Conservation (phyloP, 2,888 invertebrate species). For the Protophormia terraenovae region DNA sequence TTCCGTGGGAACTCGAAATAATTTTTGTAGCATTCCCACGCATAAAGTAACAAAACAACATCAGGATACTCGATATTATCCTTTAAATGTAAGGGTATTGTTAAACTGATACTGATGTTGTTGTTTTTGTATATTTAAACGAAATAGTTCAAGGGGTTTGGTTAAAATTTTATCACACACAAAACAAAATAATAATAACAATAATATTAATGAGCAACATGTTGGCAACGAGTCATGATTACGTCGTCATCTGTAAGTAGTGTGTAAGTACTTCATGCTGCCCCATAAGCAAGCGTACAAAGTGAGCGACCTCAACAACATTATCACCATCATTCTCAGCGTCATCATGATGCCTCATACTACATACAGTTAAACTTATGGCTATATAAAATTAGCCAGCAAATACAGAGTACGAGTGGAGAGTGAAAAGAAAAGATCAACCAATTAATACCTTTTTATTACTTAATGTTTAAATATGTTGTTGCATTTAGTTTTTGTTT, state of each 20-base stretch:
- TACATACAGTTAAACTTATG: not conserved
- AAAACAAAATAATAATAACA: slow-evolving; percentile 38
- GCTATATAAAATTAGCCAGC: not conserved
- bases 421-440: slow-evolving; percentile 34
- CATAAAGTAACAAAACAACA: slow-evolving; percentile 64
- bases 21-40: slow-evolving; percentile 77
- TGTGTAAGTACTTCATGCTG: slow-evolving; percentile 9
- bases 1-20: slow-evolving; percentile 77
- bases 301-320: slow-evolving; percentile 36
- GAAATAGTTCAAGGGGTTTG: slow-evolving; percentile 7
- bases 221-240: slow-evolving; percentile 64
- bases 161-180: slow-evolving; percentile 56
- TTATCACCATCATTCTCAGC: slow-evolving; percentile 20
- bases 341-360: not conserved
- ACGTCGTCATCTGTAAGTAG: slow-evolving; percentile 31
- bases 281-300: slow-evolving; percentile 18
- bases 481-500: slow-evolving; percentile 23
- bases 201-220: slow-evolving; percentile 51
- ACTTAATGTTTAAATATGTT: slow-evolving; percentile 47
- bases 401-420: not conserved
- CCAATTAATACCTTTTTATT: slow-evolving; percentile 66
- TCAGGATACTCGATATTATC: slow-evolving; percentile 63
- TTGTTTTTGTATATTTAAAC: not conserved
- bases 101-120: not conserved
- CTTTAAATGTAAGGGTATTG: slow-evolving; percentile 56